phyloP scores from a whole-genome alignment of 2,113 vertebrate species.

The Corythaixoides concolor region DNA sequence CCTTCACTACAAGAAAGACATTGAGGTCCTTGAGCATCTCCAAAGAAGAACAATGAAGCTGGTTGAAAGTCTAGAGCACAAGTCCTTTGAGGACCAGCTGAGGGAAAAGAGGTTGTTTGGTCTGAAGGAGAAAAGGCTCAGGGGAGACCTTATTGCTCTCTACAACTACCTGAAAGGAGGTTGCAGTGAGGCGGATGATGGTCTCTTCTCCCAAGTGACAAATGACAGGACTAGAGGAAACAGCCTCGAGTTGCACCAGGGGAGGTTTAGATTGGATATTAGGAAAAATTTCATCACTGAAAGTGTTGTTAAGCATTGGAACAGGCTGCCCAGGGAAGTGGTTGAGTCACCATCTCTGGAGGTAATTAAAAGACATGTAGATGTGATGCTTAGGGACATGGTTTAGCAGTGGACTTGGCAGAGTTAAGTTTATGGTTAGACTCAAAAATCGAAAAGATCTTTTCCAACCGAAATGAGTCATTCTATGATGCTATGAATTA shows the following conservation, averaged over 20 bases:
- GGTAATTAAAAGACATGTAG: neutral
- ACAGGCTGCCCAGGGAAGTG: neutral
- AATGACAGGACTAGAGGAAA: neutral
- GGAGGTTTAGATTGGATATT: neutral
- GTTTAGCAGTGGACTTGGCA: neutral
- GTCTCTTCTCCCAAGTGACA: neutral
- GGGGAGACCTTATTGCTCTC: neutral
- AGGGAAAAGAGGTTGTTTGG: neutral
- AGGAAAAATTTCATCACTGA: neutral
- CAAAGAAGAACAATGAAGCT: neutral
- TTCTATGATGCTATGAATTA: neutral
- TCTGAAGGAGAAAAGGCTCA: neutral
- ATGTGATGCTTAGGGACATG: neutral
- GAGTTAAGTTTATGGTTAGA: neutral
- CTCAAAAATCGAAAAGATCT: neutral
- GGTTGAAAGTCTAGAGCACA: neutral
- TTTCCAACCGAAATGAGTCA: neutral
- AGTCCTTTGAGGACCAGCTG: neutral
- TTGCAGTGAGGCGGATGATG: fast-evolving
- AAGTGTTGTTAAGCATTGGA: neutral
- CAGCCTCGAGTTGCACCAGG: neutral
- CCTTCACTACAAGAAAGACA: neutral
- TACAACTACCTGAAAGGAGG: neutral
- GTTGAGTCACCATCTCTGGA: neutral
- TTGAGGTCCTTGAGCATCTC: neutral